phyloP scores from a whole-genome alignment of 2,797 vertebrate genomes.

The Syndactyla subalaris region DNA sequence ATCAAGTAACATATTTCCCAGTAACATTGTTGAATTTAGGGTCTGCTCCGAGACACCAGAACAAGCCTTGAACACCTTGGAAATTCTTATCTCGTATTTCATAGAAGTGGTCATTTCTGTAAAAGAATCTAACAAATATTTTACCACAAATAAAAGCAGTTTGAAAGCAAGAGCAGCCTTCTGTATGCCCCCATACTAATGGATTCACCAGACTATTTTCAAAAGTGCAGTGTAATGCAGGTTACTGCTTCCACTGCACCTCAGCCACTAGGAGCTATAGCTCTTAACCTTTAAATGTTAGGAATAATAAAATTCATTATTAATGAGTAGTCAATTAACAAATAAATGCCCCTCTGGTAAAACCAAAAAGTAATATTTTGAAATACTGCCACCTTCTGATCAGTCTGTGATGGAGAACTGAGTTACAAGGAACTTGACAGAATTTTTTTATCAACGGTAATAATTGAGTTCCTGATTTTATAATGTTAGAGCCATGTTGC shows the following conservation, averaged over 20 bases:
- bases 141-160: neutral
- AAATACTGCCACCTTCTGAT: conserved; percentile 62
- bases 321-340: conserved; percentile 31
- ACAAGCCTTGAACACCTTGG: neutral
- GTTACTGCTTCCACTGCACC: neutral
- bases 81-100: neutral
- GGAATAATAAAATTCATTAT: conserved; percentile 31
- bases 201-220: neutral
- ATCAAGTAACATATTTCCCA: neutral
- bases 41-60: neutral
- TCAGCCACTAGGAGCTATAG: neutral
- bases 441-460: neutral
- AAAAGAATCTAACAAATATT: neutral
- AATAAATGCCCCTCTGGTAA: conserved; percentile 40
- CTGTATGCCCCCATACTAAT: neutral
- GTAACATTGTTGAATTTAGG: neutral
- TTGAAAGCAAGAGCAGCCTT: neutral
- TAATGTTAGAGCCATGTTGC: neutral
- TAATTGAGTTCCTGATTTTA: neutral
- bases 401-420: neutral
- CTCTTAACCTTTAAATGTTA: conserved; percentile 12
- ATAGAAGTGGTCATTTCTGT: neutral
- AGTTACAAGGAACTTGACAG: neutral
- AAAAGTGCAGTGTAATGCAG: neutral
- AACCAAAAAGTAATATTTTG: conserved; percentile 25